Evolutionary conservation across 2,113 vertebrate genomes (phyloP).

Genomic region (Artemisiospiza belli): DNA sequence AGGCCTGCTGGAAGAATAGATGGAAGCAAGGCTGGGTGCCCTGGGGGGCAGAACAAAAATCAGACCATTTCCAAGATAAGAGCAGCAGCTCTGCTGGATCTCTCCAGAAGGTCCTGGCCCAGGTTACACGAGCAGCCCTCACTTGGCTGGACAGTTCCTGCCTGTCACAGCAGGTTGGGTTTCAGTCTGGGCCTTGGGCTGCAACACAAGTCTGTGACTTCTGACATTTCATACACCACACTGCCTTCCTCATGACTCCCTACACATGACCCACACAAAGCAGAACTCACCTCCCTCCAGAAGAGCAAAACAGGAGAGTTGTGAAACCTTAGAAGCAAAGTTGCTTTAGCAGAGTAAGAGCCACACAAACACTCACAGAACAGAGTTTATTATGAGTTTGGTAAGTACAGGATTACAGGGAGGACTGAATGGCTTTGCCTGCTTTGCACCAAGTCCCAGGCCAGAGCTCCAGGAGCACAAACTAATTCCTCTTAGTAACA

Average conservation of each 20-base stretch:
- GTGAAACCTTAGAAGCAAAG: not conserved
- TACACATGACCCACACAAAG: not conserved
- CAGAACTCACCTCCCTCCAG: not conserved
- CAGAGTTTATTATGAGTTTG: not conserved
- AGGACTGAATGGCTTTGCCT: not conserved
- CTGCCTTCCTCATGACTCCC: not conserved
- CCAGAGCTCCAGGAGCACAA: not conserved
- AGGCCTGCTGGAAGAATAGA: not conserved
- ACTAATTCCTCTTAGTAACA: constrained; percentile 41
- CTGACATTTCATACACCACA: not conserved
- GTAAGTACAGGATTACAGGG: not conserved
- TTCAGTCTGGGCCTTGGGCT: not conserved
- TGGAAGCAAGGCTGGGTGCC: not conserved
- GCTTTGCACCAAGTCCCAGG: not conserved
- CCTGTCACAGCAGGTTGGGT: not conserved
- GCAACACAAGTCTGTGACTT: not conserved
- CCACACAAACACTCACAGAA: not conserved
- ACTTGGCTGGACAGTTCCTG: not conserved
- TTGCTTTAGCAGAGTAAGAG: not conserved
- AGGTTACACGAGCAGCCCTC: not conserved
- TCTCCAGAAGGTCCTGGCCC: not conserved
- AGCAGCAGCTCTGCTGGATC: not conserved
- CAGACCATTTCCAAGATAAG: not conserved
- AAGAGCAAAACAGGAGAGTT: not conserved
- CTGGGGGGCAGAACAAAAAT: not conserved